These are phyloP conservation scores for Sinella curviseta DNA, from an alignment of 1,140 invertebrate genomes.

Conservation along the genomic window DNA sequence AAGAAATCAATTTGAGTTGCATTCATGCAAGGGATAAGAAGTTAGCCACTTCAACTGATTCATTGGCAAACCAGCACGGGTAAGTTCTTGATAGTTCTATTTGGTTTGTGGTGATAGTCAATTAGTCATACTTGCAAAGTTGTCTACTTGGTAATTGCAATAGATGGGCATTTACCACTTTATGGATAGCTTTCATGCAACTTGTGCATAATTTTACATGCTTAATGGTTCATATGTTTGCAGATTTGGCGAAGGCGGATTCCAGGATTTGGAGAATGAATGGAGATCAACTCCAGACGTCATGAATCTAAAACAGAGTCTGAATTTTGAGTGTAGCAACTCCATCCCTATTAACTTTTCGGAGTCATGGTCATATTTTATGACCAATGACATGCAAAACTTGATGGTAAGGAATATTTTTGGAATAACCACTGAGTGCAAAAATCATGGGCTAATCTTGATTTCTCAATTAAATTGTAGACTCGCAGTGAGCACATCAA, in stretches of 20 bases:
- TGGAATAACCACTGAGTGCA: too few relatives aligned
- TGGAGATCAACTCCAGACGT: slow-evolving; percentile 41
- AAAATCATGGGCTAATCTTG: neutral
- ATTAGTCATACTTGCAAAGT: neutral
- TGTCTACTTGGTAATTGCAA: too few relatives aligned
- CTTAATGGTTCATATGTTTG: neutral
- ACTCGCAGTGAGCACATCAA: slow-evolving; percentile 5
- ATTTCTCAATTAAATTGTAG: neutral
- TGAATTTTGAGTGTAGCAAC: slow-evolving; percentile 49
- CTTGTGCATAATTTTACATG: too few relatives aligned
- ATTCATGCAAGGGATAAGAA: slow-evolving; percentile 22
- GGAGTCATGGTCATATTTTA: slow-evolving; percentile 49
- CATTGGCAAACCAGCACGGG: neutral
- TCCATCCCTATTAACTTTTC: slow-evolving; percentile 49
- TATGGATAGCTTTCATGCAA: too few relatives aligned
- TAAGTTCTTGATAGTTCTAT: neutral
- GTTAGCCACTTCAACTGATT: neutral
- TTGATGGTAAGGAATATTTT: slow-evolving; percentile 32
- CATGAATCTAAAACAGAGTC: slow-evolving; percentile 44
- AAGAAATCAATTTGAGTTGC: slow-evolving; percentile 19
- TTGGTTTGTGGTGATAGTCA: neutral
- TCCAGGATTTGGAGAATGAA: slow-evolving; percentile 32
- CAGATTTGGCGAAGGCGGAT: neutral
- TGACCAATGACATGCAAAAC: slow-evolving; percentile 45
- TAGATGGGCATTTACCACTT: too few relatives aligned